A percentile compares a stretch with the other conserved stretches of the same genome.
phyloP scores from a whole-genome alignment of 2,113 vertebrate species.

The Mus spicilegus region DNA sequence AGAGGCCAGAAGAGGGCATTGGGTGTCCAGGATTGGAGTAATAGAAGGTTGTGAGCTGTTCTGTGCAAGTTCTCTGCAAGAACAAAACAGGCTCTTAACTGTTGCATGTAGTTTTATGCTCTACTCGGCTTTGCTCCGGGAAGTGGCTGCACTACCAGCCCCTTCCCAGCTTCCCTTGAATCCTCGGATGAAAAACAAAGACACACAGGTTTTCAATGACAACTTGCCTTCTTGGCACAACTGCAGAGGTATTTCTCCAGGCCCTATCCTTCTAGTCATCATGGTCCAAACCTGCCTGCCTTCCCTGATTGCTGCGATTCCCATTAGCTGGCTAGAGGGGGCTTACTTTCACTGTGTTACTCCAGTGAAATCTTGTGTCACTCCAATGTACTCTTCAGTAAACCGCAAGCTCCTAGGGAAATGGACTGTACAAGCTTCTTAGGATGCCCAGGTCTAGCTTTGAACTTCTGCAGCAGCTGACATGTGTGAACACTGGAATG shows the following conservation, averaged over 20 bases:
- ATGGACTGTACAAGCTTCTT: background rate
- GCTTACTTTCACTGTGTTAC: background rate
- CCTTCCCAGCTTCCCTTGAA: no score
- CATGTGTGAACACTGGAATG: background rate
- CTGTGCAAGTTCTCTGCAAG: background rate
- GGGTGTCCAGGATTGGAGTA: background rate
- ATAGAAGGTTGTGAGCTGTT: background rate
- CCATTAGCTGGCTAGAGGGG: fast-evolving
- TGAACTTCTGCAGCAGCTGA: background rate
- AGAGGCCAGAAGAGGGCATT: background rate
- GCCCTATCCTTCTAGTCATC: background rate
- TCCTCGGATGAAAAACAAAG: no score
- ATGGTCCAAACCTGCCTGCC: background rate
- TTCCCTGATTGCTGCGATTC: background rate
- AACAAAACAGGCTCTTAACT: background rate
- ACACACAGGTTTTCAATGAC: no score
- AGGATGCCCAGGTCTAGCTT: background rate
- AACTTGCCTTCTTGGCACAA: no score
- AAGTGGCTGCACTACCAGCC: no score
- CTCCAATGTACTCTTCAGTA: background rate
- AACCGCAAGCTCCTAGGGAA: background rate
- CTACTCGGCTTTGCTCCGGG: no score
- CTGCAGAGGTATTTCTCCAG: background rate
- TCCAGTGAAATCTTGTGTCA: background rate
- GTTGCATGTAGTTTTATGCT: no score